Percentiles rank a stretch among this genome's conserved stretches.
Evolutionary conservation across 2,888 invertebrate genomes (phyloP).

Genomic region (Epistrophe eligans): DNA sequence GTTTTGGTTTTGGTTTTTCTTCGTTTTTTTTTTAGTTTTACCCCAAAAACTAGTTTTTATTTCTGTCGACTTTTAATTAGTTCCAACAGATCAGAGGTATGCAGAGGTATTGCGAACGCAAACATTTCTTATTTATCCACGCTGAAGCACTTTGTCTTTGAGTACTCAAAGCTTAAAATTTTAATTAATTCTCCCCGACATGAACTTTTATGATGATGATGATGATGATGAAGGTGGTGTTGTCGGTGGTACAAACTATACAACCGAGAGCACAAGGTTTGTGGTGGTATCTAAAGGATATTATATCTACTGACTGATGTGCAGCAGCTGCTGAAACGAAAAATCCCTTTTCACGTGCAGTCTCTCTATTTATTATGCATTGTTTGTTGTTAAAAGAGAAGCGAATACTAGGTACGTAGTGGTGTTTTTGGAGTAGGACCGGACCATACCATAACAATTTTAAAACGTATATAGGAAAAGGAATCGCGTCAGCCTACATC

Average conservation of each 20-base stretch:
- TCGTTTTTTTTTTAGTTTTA: not conserved
- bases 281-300: conserved; percentile 5
- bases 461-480: not conserved
- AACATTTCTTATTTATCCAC: conserved; percentile 57
- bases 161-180: conserved; percentile 68
- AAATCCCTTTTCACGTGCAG: conserved; percentile 49
- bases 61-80: conserved; percentile 54
- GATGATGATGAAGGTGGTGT: not conserved
- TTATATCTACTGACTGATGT: not conserved
- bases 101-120: conserved; percentile 31
- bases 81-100: conserved; percentile 34
- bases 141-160: conserved; percentile 49
- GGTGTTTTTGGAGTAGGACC: not conserved
- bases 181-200: conserved; percentile 67
- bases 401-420: not conserved
- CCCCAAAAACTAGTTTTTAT: conserved; percentile 28
- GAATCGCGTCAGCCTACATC: conserved; percentile 14
- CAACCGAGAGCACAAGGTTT: not conserved
- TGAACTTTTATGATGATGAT: conserved; percentile 25
- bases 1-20: not conserved
- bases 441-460: not conserved
- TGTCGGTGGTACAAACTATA: not conserved
- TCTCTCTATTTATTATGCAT: conserved; percentile 62
- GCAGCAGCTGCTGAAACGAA: conserved; percentile 9
- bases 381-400: conserved; percentile 2